Base-by-base conservation (phyloP, 2,888 invertebrate species). In the Argyresthia albistria region DNA sequence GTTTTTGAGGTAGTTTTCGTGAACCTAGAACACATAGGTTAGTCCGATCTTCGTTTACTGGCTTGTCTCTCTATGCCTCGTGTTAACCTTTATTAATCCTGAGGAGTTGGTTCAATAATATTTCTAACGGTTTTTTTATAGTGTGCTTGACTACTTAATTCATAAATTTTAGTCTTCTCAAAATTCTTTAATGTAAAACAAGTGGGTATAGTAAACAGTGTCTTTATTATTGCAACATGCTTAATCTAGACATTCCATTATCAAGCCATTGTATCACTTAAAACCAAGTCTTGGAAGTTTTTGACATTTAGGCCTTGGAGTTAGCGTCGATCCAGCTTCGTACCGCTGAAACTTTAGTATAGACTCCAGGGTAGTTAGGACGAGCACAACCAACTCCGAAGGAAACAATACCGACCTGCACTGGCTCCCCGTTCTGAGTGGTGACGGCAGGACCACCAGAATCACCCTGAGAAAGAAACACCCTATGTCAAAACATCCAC, bases 371-470 rank as follows among this genome's bases (percentile, higher is more conserved):
- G 12, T 60, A 58, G 0, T 61, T 62, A 0, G 70, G 63, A 8
- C 69, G 64, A 0, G 70, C 77, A 50, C 77, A 78, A 0, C 77
- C 77, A 3, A 56, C 57, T 0, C 77, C 77, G 39, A 65, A 73
- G 0, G 77, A 78, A 0, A 72, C 71, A 2, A 72, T 55, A 3
- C 76, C 78, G 0, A 64, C 53, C 39, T 69, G 64, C 51, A 36
- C 67, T 25, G 2, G 25, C 25, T 25, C 3, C 1, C 55, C 11
- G 0, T 60, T 58, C 8, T 56, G 37, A 0, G 58, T 54, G 9
- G 55, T 48, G 2, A 73, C 70, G 0, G 73, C 74, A 46, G 77
- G 77, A 3, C 77, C 77, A 6, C 77, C 77, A 2, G 79, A 80
- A 60, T 79, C 80, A 53, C 80, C 79, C 80, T 79, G 25, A 55